Percentiles rank a stretch among this genome's conserved stretches.
These are phyloP conservation scores for Pollenia griseotomentosa DNA, from an alignment of 2,888 invertebrate genomes.

Conservation along the genomic window DNA sequence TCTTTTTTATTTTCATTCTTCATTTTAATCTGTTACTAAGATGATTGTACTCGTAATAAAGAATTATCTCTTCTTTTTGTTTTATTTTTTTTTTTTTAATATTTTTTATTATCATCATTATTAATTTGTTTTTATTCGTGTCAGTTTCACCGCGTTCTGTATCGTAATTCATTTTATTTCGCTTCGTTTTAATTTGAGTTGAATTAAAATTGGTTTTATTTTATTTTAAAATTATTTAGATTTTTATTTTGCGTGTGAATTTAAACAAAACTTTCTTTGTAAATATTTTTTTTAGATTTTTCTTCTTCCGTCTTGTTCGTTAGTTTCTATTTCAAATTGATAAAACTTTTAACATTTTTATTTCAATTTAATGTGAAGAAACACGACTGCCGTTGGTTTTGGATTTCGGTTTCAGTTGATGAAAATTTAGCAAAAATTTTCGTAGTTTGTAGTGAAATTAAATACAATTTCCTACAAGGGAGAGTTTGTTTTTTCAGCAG, in stretches of 20 bases:
- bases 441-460: not conserved
- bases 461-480: conserved; percentile 1
- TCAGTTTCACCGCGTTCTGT: conserved; percentile 56
- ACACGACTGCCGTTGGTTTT: not conserved
- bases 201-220: not conserved
- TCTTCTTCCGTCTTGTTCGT: conserved; percentile 12
- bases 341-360: not conserved
- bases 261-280: conserved; percentile 49
- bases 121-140: conserved; percentile 45
- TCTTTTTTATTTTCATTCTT: not conserved
- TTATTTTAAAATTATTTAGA: conserved; percentile 45
- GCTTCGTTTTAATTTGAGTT: not conserved
- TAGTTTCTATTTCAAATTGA: conserved; percentile 25
- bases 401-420: conserved; percentile 19
- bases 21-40: not conserved
- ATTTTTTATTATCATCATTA: conserved; percentile 17
- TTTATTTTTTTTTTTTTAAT: not conserved
- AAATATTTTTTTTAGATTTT: conserved; percentile 23
- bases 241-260: conserved; percentile 56
- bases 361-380: not conserved
- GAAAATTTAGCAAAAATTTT: not conserved
- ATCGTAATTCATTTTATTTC: conserved; percentile 42
- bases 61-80: not conserved
- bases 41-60: not conserved
- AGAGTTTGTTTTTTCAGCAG: not conserved